Conservation (phyloP, 2,888 invertebrate genomes). For the Polydrusus tereticollis region DNA sequence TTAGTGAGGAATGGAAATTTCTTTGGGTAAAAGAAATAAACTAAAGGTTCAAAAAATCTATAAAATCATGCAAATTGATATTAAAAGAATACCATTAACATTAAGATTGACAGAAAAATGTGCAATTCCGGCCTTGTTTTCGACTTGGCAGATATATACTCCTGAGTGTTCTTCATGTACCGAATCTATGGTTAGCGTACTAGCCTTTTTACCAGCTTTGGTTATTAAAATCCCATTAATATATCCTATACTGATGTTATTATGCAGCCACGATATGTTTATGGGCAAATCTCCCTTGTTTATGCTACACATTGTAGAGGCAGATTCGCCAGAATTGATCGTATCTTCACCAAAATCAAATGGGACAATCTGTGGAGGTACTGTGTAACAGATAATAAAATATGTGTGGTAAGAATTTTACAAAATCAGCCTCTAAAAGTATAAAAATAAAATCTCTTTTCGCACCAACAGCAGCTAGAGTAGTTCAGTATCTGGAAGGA, state of each 20-base stretch:
- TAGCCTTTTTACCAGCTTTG: slow-evolving; percentile 70
- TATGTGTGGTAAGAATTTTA: slow-evolving; percentile 68
- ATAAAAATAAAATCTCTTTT: no score
- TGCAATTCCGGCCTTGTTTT: slow-evolving; percentile 70
- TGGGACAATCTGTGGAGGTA: slow-evolving; percentile 72
- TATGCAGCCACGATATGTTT: slow-evolving; percentile 80
- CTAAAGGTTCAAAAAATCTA: not conserved
- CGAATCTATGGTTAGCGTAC: slow-evolving; percentile 75
- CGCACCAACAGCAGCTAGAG: no score
- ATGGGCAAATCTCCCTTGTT: slow-evolving; percentile 83
- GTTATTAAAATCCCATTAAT: slow-evolving; percentile 64
- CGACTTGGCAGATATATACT: slow-evolving; percentile 81
- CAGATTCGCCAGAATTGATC: slow-evolving; percentile 77
- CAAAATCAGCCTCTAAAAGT: no score
- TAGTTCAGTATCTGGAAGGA: no score
- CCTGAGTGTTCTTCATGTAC: slow-evolving; percentile 81
- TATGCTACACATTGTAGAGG: slow-evolving; percentile 77
- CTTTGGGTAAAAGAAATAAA: not conserved
- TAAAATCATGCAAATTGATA: not conserved
- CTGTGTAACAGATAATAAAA: slow-evolving; percentile 64
- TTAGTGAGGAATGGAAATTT: slow-evolving; percentile 64
- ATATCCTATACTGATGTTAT: slow-evolving; percentile 71
- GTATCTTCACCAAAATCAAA: slow-evolving; percentile 71
- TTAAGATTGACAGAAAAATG: slow-evolving; percentile 69
- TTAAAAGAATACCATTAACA: slow-evolving; percentile 68